Base-by-base conservation (phyloP, 2,113 vertebrate genomes). In the Parus major region DNA sequence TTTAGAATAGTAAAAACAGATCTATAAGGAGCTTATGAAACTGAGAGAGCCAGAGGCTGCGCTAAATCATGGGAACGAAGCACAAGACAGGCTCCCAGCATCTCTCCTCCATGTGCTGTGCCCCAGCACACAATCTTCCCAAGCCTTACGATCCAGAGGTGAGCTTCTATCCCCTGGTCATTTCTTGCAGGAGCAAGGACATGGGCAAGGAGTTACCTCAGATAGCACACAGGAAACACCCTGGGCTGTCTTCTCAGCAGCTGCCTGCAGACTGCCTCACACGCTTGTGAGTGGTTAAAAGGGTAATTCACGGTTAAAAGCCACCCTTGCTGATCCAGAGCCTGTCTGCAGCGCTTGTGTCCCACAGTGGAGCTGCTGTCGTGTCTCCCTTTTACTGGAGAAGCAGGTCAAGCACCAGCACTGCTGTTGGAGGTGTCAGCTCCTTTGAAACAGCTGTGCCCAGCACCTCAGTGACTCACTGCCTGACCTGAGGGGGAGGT, bases 401-500 rank as follows among this genome's bases (percentile, higher is more conserved):
- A 12, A 57, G 46, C 78, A 81, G 71, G 92, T 90, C 90, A 94
- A 55, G 94, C 42, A 2, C 27, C 64, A 19, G 27, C 2, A 3
- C 42, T 1, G 14, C 5, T 29, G 63, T 7, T 47, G 46, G 63
- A 96, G 90, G 75, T 93, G 88, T 83, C 88, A 92, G 47, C 60
- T 88, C 76, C 94, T 96, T 96, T 93, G 95, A 81, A 59, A 73
- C 92, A 93, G 94, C 94, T 96, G 94, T 86, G 85, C 79, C 59
- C 5, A 5, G 52, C 93, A 39, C 85, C 73, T 76, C 57, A 15
- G 86, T 77, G 78, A 46, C 84, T 85, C 10, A 0, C 10, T 50
- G 78, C 87, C 85, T 94, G 95, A 93, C 94, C 96, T n/a, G 52
- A 72, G 94, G 94, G 92, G 92, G 93, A 87, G 88, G 89, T 69